These are phyloP conservation scores for Gasterosteus nipponicus DNA, from an alignment of 2,113 vertebrate species.

Conservation along the genomic window DNA sequence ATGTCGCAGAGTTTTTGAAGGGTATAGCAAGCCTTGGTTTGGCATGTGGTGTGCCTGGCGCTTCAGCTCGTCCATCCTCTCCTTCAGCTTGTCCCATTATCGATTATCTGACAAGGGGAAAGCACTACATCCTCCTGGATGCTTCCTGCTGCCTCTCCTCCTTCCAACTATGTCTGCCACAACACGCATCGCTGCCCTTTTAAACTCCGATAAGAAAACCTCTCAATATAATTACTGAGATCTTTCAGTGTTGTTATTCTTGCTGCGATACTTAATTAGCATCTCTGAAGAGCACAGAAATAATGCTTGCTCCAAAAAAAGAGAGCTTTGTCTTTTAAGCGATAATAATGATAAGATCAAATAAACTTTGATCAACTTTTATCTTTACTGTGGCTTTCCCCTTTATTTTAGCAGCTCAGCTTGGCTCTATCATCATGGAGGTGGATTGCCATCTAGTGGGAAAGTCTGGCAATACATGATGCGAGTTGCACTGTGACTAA, in stretches of 20 bases:
- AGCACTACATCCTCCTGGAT: conserved; percentile 75
- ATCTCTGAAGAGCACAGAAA: conserved; percentile 35
- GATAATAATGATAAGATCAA: conserved; percentile 29
- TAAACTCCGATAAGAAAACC: conserved; percentile 67
- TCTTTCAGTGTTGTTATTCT: conserved; percentile 54
- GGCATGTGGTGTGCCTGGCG: conserved; percentile 42
- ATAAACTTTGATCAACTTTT: conserved; percentile 20
- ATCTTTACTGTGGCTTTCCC: conserved; percentile 31
- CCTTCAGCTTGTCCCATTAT: conserved; percentile 71
- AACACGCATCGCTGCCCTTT: conserved; percentile 68
- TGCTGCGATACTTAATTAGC: conserved; percentile 54
- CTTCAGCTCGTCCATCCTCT: conserved; percentile 67
- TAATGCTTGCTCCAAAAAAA: conserved; percentile 9
- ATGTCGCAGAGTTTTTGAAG: conserved; percentile 56
- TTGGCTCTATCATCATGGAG: conserved; percentile 35
- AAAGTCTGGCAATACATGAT: conserved; percentile 32
- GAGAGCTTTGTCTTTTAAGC: conserved; percentile 9
- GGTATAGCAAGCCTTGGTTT: conserved; percentile 44
- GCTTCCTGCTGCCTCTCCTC: conserved; percentile 76
- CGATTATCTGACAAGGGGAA: conserved; percentile 79
- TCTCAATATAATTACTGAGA: conserved; percentile 69
- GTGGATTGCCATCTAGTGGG: conserved; percentile 77
- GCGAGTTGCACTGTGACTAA: neutral
- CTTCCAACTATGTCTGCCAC: conserved; percentile 67
- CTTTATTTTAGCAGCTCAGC: conserved; percentile 10